phyloP scores from a whole-genome alignment of 2,113 vertebrate species.

The Sterrhoptilus dennistouni region DNA sequence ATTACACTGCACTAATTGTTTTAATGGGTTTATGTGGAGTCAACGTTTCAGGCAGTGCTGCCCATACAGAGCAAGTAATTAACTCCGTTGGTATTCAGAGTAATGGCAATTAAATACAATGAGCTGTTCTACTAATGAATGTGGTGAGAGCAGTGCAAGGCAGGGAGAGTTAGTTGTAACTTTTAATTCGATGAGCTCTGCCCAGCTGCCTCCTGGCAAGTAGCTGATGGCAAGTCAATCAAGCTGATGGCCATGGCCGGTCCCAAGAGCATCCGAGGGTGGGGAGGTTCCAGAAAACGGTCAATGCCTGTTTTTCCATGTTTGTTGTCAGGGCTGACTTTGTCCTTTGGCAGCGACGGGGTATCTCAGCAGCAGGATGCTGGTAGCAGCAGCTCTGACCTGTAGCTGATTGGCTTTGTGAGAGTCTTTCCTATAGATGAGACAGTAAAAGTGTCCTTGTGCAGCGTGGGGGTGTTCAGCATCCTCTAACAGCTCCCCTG shows the following conservation, averaged over 20 bases:
- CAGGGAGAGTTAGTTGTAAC: neutral
- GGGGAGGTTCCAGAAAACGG: neutral
- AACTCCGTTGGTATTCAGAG: neutral
- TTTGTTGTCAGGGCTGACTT: neutral
- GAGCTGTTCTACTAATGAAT: neutral
- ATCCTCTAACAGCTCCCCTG: neutral
- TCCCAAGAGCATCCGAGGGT: neutral
- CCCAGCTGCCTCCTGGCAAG: neutral
- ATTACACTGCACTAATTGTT: constrained; percentile 14
- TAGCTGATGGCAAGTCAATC: neutral
- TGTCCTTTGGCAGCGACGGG: neutral
- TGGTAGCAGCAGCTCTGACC: neutral
- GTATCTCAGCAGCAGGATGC: accelerated
- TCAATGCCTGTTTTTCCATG: neutral
- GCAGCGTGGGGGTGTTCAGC: neutral
- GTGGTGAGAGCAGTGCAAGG: neutral
- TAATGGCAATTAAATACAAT: neutral
- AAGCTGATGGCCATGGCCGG: neutral
- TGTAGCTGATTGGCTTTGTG: neutral
- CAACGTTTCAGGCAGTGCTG: neutral
- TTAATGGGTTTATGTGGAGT: neutral
- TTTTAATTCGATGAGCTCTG: neutral
- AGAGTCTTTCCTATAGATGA: neutral
- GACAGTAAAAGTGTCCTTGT: neutral
- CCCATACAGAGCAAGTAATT: neutral